Base-by-base conservation (phyloP, 2,888 invertebrate genomes). In the Blastobasis lacticolella region DNA sequence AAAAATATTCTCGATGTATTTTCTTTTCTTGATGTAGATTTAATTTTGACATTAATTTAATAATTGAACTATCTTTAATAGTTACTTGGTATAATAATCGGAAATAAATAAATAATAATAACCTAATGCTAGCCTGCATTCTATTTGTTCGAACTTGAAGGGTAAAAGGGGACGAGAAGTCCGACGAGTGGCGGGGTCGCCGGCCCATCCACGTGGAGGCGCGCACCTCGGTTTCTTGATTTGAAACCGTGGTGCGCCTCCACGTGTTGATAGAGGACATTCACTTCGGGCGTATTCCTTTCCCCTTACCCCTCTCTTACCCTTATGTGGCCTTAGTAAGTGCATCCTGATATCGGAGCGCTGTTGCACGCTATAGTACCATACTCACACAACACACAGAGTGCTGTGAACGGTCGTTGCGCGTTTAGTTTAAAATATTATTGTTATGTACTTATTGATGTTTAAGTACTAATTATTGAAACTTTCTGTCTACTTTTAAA, bases 161-260 rank as follows among this genome's bases (percentile, higher is more conserved):
- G 63, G 54, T 60, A 63, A 66, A 61, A 69, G 64, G 53, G 58
- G 62, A 66, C 66, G 69, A 72, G 73, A 70, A 54, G 71, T 65
- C 64, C 62, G 63, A 70, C 66, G 73, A 70, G 69, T 66, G 66
- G 72, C 66, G 72, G 77, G 84, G 80, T 79, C 80, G 79, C 73
- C 78, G 77, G 73, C 78, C 79, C 71, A 72, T 65, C 73, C 87
- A 85, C 87, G 87, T 87, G 88, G 88, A 84, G 88, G 86, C 87
- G 71, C 68, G 70, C 73, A 86, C 88, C 76, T 78, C 77, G 86
- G 83, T 66, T 67, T 37, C 8, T 57, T 73, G 66, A 66, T 75
- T 59, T 66, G 75, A 71, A 76, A 78, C 85, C 87, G 78, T 73
- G 76, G 86, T 86, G 73, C 69, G 85, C 87, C 87, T 85, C 87